These are phyloP conservation scores for Ciconia boyciana DNA, from an alignment of 2,113 vertebrate species.

Conservation along the genomic window DNA sequence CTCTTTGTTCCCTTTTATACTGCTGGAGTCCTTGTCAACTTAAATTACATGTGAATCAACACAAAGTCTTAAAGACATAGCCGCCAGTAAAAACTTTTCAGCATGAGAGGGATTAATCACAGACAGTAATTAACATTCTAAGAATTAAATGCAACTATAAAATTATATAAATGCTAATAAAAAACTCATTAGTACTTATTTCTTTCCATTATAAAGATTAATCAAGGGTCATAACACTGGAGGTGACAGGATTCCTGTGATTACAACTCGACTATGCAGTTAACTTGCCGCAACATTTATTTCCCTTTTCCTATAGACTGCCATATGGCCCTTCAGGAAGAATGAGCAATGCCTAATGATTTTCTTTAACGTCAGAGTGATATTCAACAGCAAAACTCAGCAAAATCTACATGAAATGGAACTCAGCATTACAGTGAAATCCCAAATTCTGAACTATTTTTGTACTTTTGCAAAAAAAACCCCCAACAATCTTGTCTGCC, in stretches of 20 bases:
- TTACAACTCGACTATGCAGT: background rate
- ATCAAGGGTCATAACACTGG: background rate
- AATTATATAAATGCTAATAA: conserved; percentile 25
- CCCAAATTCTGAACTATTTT: background rate
- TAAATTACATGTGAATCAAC: conserved; percentile 22
- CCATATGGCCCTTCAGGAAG: background rate
- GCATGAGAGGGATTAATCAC: background rate
- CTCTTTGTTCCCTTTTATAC: conserved; percentile 22
- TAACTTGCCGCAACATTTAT: background rate
- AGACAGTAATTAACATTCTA: conserved; percentile 27
- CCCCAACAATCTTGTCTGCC: background rate
- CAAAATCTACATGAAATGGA: background rate
- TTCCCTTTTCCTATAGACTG: background rate
- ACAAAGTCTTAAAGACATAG: conserved; percentile 39
- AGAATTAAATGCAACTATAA: background rate
- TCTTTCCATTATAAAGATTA: conserved; percentile 15
- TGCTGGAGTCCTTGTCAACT: conserved; percentile 27
- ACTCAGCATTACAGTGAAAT: background rate
- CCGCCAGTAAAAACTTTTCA: background rate
- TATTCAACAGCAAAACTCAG: background rate
- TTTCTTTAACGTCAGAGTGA: background rate
- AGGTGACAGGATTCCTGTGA: background rate
- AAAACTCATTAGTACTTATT: conserved; percentile 8
- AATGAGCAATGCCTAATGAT: background rate
- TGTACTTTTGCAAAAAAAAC: background rate